Percentiles rank a stretch among this genome's conserved stretches.
Conservation (phyloP, 2,888 invertebrate genomes). For the Pyrrhosoma nymphula region DNA sequence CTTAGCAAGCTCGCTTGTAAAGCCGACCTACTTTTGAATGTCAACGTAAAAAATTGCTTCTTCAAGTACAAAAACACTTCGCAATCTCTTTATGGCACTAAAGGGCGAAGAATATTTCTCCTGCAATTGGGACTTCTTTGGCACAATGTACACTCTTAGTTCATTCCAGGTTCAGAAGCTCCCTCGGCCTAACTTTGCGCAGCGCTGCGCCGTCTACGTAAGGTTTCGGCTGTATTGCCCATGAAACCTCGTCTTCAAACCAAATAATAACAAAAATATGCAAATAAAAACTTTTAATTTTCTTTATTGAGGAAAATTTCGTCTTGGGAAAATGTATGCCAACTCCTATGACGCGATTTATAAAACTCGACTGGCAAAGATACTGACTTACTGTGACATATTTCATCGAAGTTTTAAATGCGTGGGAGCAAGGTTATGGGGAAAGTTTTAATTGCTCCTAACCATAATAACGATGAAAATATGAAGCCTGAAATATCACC, state of each 20-base stretch:
- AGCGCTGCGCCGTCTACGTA: not conserved
- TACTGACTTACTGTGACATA: too few relatives aligned
- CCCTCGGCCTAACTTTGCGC: not conserved
- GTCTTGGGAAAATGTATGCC: not conserved
- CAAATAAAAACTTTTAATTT: not conserved
- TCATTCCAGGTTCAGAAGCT: not conserved
- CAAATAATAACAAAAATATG: not conserved
- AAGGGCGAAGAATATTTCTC: not conserved
- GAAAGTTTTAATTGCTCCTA: too few relatives aligned
- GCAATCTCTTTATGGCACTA: not conserved
- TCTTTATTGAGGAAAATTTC: not conserved
- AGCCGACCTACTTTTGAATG: not conserved
- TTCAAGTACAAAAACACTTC: not conserved
- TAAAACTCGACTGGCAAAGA: too few relatives aligned
- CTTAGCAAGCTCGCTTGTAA: not conserved
- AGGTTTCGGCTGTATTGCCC: not conserved
- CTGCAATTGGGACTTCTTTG: not conserved
- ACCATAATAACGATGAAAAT: too few relatives aligned
- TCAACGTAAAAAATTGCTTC: not conserved
- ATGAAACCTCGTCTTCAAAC: not conserved
- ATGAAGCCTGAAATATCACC: too few relatives aligned
- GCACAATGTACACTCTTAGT: not conserved
- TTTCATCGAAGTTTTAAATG: too few relatives aligned
- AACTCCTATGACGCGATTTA: too few relatives aligned
- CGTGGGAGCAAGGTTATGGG: too few relatives aligned